phyloP scores from a whole-genome alignment of 1,140 invertebrate genomes.

The Caenorhabditis inopinata region DNA sequence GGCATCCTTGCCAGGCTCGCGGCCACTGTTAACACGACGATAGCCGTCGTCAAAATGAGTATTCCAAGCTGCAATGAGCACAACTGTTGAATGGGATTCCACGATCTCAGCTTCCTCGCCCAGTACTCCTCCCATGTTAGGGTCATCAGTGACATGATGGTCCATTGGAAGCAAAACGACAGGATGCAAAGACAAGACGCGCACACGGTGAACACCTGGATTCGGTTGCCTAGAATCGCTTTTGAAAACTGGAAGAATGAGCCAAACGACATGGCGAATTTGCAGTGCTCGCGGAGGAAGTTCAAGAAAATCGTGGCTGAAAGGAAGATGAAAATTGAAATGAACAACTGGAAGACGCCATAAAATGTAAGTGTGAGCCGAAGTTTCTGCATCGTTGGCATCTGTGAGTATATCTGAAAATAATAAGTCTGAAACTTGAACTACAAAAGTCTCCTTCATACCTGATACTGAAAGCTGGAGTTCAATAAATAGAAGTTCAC shows the following conservation, averaged over 20 bases:
- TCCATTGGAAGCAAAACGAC: slow-evolving; percentile 3
- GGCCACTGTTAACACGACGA: not conserved
- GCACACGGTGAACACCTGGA: slow-evolving; percentile 1
- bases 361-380: not conserved
- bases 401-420: not conserved
- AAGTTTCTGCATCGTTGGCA: slow-evolving; percentile 24
- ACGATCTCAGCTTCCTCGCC: not conserved
- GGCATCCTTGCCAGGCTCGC: not conserved
- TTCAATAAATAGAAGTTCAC: slow-evolving; percentile 1
- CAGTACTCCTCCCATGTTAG: slow-evolving; percentile 7
- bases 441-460: no score
- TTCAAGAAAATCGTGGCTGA: slow-evolving; percentile 11
- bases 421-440: no score
- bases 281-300: slow-evolving; percentile 11
- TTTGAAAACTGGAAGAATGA: slow-evolving; percentile 21
- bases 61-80: slow-evolving; percentile 16
- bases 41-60: not conserved
- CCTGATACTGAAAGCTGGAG: not conserved
- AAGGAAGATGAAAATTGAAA: slow-evolving; percentile 5
- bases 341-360: not conserved
- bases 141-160: not conserved
- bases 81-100: slow-evolving; percentile 16
- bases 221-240: slow-evolving; percentile 26
- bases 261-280: slow-evolving; percentile 20
- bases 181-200: not conserved